Evolutionary conservation across 2,888 invertebrate genomes (phyloP).

Genomic region (Eristalinus sepulchralis): DNA sequence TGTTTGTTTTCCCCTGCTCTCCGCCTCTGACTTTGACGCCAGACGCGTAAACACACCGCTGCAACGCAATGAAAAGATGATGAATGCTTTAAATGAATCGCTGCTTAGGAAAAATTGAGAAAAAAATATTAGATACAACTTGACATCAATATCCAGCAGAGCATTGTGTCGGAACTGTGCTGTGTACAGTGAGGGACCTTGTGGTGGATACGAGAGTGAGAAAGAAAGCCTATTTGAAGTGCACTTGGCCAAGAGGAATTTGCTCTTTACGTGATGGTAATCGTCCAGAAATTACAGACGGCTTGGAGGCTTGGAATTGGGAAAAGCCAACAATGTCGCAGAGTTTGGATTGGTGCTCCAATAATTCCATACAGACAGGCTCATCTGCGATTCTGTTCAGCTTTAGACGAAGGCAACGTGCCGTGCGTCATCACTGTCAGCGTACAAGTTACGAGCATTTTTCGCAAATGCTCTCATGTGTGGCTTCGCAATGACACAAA

Average conservation of each 20-base stretch:
- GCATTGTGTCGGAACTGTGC: conserved; percentile 62
- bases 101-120: background rate
- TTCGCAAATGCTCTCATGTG: background rate
- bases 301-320: background rate
- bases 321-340: background rate
- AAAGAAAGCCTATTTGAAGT: background rate
- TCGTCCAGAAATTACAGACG: background rate
- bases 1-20: background rate
- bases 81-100: conserved; percentile 19
- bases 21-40: conserved; percentile 25
- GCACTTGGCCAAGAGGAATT: background rate
- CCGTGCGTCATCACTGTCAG: background rate
- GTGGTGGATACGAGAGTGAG: background rate
- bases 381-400: background rate
- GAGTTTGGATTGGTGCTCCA: no score
- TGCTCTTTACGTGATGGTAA: background rate
- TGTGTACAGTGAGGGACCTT: conserved; percentile 36
- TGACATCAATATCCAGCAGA: conserved; percentile 62
- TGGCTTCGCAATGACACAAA: background rate
- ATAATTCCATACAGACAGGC: background rate
- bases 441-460: background rate
- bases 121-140: conserved; percentile 45
- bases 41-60: background rate
- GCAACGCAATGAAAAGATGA: conserved; percentile 26
- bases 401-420: background rate